Percentiles rank a stretch among this genome's conserved stretches.
These are phyloP conservation scores for Drosophila repletoides DNA, from an alignment of 1,140 invertebrate species.

Conservation along the genomic window DNA sequence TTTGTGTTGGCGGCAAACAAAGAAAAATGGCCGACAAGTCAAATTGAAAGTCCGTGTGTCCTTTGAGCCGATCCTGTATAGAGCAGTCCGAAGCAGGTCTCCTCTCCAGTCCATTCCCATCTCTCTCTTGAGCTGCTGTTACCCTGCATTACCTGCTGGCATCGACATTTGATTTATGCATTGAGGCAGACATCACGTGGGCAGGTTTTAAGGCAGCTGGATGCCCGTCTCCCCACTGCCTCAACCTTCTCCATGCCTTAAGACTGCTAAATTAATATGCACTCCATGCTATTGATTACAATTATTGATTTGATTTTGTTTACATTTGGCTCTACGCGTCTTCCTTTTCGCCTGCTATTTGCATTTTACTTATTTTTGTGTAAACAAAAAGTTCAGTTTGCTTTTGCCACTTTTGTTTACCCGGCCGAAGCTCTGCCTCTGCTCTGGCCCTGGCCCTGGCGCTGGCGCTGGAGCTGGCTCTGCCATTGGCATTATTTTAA, in stretches of 20 bases:
- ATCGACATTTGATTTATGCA: constrained; percentile 47
- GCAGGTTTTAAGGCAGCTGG: not conserved
- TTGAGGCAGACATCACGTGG: constrained; percentile 7
- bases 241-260: too few species aligned
- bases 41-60: constrained; percentile 35
- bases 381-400: constrained; percentile 37
- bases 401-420: constrained; percentile 40
- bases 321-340: not conserved
- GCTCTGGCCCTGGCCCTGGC: too few species aligned
- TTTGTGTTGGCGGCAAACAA: constrained; percentile 36
- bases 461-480: too few species aligned
- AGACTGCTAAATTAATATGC: constrained; percentile 27
- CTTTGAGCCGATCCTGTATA: constrained; percentile 1
- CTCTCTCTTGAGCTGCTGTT: not conserved
- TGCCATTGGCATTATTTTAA: constrained; percentile 53
- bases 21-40: constrained; percentile 39
- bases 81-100: too few species aligned
- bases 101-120: not conserved
- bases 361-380: constrained; percentile 44
- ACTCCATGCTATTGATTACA: constrained; percentile 34
- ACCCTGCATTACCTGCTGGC: not conserved
- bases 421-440: too few species aligned
- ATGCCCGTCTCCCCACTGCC: not conserved
- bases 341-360: constrained; percentile 21
- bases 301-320: constrained; percentile 37